Percentiles rank a stretch among this genome's conserved stretches.
Conservation (phyloP, 37 sponge, comb jelly and placozoan genomes). For the Lycopodina hypogea region DNA sequence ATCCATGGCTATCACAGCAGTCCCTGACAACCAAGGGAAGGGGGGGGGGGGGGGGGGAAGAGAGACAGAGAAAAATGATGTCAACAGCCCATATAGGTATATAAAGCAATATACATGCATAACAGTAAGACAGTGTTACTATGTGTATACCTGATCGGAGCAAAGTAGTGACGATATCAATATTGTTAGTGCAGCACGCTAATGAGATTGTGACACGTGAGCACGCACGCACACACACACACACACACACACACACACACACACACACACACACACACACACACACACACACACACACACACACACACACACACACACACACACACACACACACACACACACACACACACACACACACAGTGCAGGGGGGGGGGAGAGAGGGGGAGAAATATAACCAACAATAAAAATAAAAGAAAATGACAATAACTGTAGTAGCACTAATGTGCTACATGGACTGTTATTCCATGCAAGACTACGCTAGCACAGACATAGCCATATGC, state of each 20-base stretch:
- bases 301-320: too few relatives aligned
- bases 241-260: too few relatives aligned
- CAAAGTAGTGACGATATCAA: conserved; percentile 55
- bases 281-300: too few relatives aligned
- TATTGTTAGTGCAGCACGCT: conserved; percentile 64
- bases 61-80: neutral
- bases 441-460: too few relatives aligned
- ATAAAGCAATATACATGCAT: neutral
- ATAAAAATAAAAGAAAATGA: too few relatives aligned
- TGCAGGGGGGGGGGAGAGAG: neutral
- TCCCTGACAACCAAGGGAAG: conserved; percentile 20
- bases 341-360: neutral
- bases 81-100: neutral
- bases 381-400: too few relatives aligned
- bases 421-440: too few relatives aligned
- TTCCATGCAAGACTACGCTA: too few relatives aligned
- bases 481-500: too few relatives aligned
- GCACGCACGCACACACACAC: too few relatives aligned
- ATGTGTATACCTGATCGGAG: conserved; percentile 49
- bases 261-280: too few relatives aligned
- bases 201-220: neutral
- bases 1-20: conserved; percentile 53
- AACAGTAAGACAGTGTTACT: neutral
- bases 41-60: neutral
- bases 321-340: too few relatives aligned